These are phyloP conservation scores for Chamaetylas fuelleborni DNA, from an alignment of 2,113 vertebrate genomes.

Conservation along the genomic window DNA sequence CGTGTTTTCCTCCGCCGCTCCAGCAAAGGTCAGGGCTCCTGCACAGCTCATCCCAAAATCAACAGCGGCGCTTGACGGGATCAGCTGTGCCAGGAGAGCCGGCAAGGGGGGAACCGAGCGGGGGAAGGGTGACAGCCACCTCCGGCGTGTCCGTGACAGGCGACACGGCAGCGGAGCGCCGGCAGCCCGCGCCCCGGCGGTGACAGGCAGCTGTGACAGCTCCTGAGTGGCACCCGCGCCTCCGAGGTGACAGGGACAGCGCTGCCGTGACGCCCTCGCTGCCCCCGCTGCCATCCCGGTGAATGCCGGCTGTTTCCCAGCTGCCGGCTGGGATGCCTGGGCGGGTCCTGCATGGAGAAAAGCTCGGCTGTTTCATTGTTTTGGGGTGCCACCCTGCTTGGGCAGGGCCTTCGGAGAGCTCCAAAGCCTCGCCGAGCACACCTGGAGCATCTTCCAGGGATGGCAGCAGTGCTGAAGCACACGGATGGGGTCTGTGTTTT, in stretches of 20 bases:
- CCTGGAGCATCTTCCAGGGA: background rate
- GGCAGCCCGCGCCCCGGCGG: background rate
- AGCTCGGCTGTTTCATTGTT: rapidly evolving
- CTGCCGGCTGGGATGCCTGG: background rate
- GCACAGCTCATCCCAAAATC: background rate
- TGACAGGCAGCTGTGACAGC: constrained; percentile 62
- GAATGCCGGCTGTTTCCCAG: background rate
- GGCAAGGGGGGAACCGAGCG: background rate
- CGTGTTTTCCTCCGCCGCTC: rapidly evolving
- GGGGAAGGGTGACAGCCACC: background rate
- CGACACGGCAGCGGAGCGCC: background rate
- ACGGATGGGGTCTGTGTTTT: rapidly evolving
- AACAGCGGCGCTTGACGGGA: background rate
- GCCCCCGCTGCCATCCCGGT: background rate
- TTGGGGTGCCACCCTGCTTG: background rate
- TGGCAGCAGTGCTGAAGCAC: rapidly evolving
- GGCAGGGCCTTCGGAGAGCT: background rate
- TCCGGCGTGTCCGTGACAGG: constrained; percentile 37
- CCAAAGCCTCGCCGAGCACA: background rate
- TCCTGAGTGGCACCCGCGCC: constrained; percentile 20
- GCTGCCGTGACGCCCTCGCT: background rate
- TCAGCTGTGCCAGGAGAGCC: background rate
- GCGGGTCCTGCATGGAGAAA: background rate
- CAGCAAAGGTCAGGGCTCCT: background rate
- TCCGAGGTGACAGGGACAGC: background rate